A percentile compares a stretch with the other conserved stretches of the same genome.
These are phyloP conservation scores for Chrysina gloriosa DNA, from an alignment of 2,888 invertebrate genomes.

Conservation along the genomic window DNA sequence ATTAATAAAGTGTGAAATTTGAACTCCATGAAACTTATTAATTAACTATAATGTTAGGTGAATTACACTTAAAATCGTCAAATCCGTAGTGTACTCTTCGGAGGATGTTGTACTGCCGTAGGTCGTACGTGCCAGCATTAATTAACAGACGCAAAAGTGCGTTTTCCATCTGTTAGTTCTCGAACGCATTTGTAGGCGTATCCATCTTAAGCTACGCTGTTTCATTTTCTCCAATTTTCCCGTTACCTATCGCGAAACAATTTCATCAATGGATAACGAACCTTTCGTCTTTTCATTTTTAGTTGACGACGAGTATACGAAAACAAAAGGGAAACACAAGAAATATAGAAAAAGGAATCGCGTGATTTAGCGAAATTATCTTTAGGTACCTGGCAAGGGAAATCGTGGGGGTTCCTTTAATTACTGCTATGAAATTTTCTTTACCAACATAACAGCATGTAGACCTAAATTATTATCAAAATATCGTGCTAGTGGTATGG, in stretches of 20 bases:
- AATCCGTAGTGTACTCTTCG: too few species aligned
- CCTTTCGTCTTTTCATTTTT: not conserved
- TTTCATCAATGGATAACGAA: not conserved
- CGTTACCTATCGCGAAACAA: not conserved
- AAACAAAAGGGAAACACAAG: not conserved
- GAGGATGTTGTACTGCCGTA: too few species aligned
- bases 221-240: not conserved
- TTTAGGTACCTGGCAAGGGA: not conserved
- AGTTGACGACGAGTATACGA: not conserved
- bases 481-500: not conserved
- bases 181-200: not conserved
- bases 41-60: too few species aligned
- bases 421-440: not conserved
- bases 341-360: not conserved
- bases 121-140: conserved; percentile 4
- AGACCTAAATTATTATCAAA: not conserved
- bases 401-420: not conserved
- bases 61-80: too few species aligned
- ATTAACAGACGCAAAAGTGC: conserved; percentile 3
- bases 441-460: not conserved
- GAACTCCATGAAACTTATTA: too few species aligned
- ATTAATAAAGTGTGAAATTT: too few species aligned
- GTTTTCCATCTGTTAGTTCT: not conserved
- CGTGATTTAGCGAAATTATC: conserved; percentile 17
- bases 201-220: not conserved